Percentiles rank a stretch among this genome's conserved stretches.
phyloP scores from a whole-genome alignment of 2,888 invertebrate species.

The Coleophora deauratella region DNA sequence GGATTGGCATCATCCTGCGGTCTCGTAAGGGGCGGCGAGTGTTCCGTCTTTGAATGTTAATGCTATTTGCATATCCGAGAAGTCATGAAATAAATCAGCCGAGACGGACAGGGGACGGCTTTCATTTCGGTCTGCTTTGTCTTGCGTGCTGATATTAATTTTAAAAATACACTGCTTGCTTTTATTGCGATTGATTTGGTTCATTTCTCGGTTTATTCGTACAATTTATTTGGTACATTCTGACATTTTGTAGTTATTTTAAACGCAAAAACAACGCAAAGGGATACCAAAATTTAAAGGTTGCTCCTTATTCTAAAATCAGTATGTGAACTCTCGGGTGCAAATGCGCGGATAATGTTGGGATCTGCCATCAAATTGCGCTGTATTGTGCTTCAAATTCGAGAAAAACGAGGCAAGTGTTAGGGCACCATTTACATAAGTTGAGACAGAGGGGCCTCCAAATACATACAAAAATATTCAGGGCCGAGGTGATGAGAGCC shows the following conservation, averaged over 20 bases:
- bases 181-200: constrained; percentile 6
- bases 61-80: constrained; percentile 72
- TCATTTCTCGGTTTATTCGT: neutral
- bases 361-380: constrained; percentile 64
- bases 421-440: constrained; percentile 69
- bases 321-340: constrained; percentile 32
- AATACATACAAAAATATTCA: constrained; percentile 67
- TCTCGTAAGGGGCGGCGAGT: constrained; percentile 50
- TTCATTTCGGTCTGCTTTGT: constrained; percentile 62
- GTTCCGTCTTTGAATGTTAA: constrained; percentile 71
- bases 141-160: constrained; percentile 60
- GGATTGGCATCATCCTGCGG: constrained; percentile 72
- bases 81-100: constrained; percentile 74
- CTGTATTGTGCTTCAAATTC: constrained; percentile 66
- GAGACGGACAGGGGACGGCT: constrained; percentile 66
- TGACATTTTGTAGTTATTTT: constrained; percentile 12
- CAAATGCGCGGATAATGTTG: constrained; percentile 53
- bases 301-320: constrained; percentile 25
- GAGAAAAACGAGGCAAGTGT: constrained; percentile 70
- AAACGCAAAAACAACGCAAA: no score
- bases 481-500: constrained; percentile 66
- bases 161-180: constrained; percentile 35
- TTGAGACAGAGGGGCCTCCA: constrained; percentile 65
- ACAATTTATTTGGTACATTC: neutral
- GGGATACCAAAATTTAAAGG: no score